Evolutionary conservation across 2,113 vertebrate genomes (phyloP), one percentile per base, ranked within the genome.

Genomic region (Cheirogaleus medius): DNA sequence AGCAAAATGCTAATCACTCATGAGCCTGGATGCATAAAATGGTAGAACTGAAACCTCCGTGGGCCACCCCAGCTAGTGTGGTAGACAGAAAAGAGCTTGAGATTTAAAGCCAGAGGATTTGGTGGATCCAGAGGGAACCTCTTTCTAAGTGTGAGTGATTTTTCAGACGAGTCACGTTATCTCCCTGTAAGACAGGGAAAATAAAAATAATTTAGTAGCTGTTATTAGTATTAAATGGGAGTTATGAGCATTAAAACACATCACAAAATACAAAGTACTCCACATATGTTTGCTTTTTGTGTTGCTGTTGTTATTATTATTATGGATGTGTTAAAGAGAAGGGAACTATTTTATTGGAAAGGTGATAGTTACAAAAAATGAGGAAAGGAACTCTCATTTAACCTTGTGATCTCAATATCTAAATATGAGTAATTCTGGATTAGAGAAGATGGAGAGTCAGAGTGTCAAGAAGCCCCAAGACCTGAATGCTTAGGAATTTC

Each of bases 1-100:
- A 71, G 89, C 1, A 87, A 94, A 93, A 92, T 84, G 56, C 39
- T 93, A 95, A 95, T 90, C 74, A 94, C 34, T 47, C 2, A 66
- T 12, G 17, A 92, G 25, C 32, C 87, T 90, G 64, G 69, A 82
- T 34, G 32, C 71, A 54, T 52, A 64, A 89, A 85, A 88, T 14
- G 60, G 94, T 29, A 80, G 44, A 64, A 83, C 4, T 9, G 5
- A 91, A 71, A 39, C 58, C 20, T 92, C n/a, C 68, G 34, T 39
- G 52, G 68, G 83, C 32, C n/a, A 78, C 27, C 17, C 17, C 14
- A 14, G 44, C n/a, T 58, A 71, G 39, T 60, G 14, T 91, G 58
- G 8, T 4, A 56, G 73, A 77, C n/a, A 68, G 74, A 77, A 89
- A 77, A 0, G 49, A 91, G 13, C 44, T 39, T 88, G 37, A 15